These are phyloP conservation scores for Anas acuta DNA, from an alignment of 2,797 vertebrate genomes.

Conservation along the genomic window DNA sequence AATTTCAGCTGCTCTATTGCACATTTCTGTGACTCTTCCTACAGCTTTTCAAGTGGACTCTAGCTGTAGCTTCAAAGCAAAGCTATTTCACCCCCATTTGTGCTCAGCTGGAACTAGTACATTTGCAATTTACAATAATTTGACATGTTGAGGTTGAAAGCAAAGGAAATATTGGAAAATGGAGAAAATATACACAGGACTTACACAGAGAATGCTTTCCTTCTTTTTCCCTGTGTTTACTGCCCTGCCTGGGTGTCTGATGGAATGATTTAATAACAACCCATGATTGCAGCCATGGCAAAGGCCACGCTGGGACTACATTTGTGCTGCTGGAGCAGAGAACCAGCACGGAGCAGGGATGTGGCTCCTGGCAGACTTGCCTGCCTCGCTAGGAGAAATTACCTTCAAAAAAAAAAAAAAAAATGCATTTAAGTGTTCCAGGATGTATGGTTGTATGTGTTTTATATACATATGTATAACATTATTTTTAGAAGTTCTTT, in stretches of 20 bases:
- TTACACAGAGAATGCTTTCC: background rate
- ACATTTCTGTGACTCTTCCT: background rate
- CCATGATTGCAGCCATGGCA: background rate
- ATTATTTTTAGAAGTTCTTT: slow-evolving; percentile 27
- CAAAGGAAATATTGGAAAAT: slow-evolving; percentile 24
- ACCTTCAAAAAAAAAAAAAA: background rate
- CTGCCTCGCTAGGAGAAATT: background rate
- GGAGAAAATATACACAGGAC: background rate
- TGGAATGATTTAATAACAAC: background rate
- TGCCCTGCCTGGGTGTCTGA: background rate
- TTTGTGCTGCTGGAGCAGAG: background rate
- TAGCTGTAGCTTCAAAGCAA: slow-evolving; percentile 45
- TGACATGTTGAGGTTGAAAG: slow-evolving; percentile 15
- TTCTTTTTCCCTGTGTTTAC: background rate
- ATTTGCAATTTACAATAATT: slow-evolving; percentile 40
- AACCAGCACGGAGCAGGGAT: background rate
- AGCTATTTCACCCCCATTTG: slow-evolving; percentile 25
- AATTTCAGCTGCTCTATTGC: slow-evolving; percentile 7
- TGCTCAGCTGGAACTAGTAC: slow-evolving; percentile 43
- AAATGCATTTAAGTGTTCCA: background rate
- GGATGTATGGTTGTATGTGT: background rate
- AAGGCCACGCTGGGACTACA: background rate
- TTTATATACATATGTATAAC: slow-evolving; percentile 1
- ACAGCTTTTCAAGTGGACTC: slow-evolving; percentile 28
- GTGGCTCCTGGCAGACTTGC: background rate